Evolutionary conservation across 1,140 invertebrate species (phyloP), one percentile per base, ranked within the genome.

Genomic region (Monomorium pharaonis): DNA sequence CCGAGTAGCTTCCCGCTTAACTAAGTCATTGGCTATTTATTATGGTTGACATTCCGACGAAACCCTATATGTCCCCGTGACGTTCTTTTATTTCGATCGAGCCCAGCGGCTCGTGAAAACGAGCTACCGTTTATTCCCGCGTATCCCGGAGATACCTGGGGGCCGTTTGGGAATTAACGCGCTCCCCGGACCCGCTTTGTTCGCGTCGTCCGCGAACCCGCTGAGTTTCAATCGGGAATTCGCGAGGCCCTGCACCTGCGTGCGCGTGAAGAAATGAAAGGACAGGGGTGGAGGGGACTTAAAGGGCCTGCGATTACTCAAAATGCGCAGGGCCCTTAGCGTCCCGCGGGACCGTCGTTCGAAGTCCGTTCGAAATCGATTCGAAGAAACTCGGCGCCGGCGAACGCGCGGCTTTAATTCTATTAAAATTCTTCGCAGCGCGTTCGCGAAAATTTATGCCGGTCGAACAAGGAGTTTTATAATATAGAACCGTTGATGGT

Each of bases 21-120:
- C 90, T 90, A 91, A 93, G 91, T 92, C 92, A 92, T 94, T 89
- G 92, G 91, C 93, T 94, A 93, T 93, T 94, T 93, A 92, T 94
- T 94, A 93, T 90, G 89, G 70, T 86, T 86, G 85, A 87, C 87
- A 84, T 74, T 78, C 84, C 78, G 75, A 89, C 80, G 87, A 88
- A 90, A 88, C 75, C 75, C 63, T 80, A 80, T 56, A 70, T 74
- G 70, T 51, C 78, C 69, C 37, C 65, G 84, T 78, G 83, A 76
- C 37, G 44, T 30, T 86, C 77, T 86, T 88, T 85, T 83, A 58
- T 88, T 89, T 76, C 75, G 49, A 37, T n/a, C 37, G 56, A 37
- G 65, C 30, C 16, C 37, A 44, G 69, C 49, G 84, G 56, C 86
- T 58, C 42, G 76, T 56, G 80, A 58, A 76, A 85, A 89, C 84